Evolutionary conservation across 2,113 vertebrate species (phyloP).

Genomic region (human (Homo sapiens)): GRCh38 chr1:97303501-97304000

Average conservation of each 20-base stretch:
- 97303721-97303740: constrained; percentile 49
- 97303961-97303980: constrained; percentile 79
- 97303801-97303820: constrained; percentile 34
- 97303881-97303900: constrained; percentile 60
- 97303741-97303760: constrained; percentile 32
- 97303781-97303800: constrained; percentile 32
- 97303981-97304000: constrained; percentile 82
- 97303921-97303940: constrained; percentile 62
- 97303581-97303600: constrained; percentile 44
- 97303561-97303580: background rate
- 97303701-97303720: constrained; percentile 1
- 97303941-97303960: constrained; percentile 77
- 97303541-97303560: background rate
- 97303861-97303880: constrained; percentile 68
- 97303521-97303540: background rate
- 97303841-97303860: constrained; percentile 71
- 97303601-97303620: constrained; percentile 44
- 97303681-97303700: constrained; percentile 48
- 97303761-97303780: constrained; percentile 65
- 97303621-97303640: constrained; percentile 18
- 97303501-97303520: background rate
- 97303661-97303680: constrained; percentile 40
- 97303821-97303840: constrained; percentile 65
- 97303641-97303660: constrained; percentile 49
- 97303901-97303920: constrained; percentile 67